phyloP scores from a whole-genome alignment of 1,140 invertebrate species.

The Mylabris phalerata region DNA sequence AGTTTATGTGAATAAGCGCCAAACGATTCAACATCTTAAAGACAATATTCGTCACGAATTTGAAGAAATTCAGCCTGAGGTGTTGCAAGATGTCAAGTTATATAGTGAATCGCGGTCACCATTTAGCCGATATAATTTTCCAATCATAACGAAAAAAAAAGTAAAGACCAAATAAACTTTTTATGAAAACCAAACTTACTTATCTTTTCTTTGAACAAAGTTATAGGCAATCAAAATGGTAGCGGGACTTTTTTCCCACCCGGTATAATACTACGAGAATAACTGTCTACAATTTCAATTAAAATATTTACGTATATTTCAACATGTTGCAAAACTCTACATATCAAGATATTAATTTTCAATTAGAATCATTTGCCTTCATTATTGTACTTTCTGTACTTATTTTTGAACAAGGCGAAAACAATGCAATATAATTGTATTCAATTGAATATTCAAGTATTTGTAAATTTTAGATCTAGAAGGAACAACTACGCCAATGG shows the following conservation, averaged over 20 bases:
- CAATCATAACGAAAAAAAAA: no score
- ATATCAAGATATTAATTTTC: no score
- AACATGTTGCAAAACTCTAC: no score
- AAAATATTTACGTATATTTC: no score
- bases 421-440: no score
- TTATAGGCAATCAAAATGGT: slow-evolving; percentile 1
- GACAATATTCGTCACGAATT: slow-evolving; percentile 3
- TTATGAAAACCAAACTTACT: slow-evolving; percentile 3
- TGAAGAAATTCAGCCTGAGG: slow-evolving; percentile 2
- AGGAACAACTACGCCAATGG: no score
- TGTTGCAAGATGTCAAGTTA: slow-evolving; percentile 2
- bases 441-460: no score
- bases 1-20: slow-evolving; percentile 1
- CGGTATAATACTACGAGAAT: background rate
- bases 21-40: slow-evolving; percentile 4
- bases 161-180: slow-evolving; percentile 6
- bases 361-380: no score
- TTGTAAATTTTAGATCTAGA: no score
- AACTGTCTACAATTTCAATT: no score
- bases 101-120: background rate
- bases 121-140: slow-evolving; percentile 1
- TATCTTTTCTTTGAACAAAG: slow-evolving; percentile 1
- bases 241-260: background rate
- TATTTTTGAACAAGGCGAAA: no score
- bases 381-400: no score